A percentile compares a stretch with the other conserved stretches of the same genome.
Conservation (phyloP, 2,888 invertebrate genomes). For the Meiosimyza platycephala region DNA sequence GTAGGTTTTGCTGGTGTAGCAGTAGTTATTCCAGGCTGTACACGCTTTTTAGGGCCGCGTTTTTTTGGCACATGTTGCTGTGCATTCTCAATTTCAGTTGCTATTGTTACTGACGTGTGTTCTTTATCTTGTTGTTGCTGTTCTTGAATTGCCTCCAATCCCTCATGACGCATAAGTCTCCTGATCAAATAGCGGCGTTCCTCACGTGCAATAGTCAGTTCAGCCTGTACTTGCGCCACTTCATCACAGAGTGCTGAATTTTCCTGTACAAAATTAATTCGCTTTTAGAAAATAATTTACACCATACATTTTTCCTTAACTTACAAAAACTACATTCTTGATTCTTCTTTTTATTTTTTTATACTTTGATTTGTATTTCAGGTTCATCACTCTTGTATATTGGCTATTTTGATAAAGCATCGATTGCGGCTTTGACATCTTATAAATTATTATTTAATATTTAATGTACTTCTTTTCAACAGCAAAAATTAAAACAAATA, state of each 20-base stretch:
- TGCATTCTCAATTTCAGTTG: not conserved
- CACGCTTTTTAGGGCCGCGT: conserved; percentile 57
- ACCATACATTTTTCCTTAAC: conserved; percentile 25
- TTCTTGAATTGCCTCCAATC: conserved; percentile 46
- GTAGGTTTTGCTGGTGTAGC: conserved; percentile 54
- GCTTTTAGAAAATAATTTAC: not conserved
- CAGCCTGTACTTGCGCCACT: conserved; percentile 85
- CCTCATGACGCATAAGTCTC: conserved; percentile 79
- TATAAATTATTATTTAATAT: not conserved
- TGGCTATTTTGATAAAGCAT: conserved; percentile 52
- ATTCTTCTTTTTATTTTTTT: conserved; percentile 51
- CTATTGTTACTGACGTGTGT: conserved; percentile 3
- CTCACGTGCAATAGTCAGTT: conserved; percentile 82
- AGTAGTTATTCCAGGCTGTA: conserved; percentile 36
- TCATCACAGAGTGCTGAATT: conserved; percentile 90
- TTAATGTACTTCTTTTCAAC: not conserved
- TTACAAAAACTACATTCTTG: conserved; percentile 53
- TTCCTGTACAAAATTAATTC: conserved; percentile 73
- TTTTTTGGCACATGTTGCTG: conserved; percentile 49
- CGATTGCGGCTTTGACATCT: conserved; percentile 40
- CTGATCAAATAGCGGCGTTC: conserved; percentile 84
- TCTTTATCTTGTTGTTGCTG: conserved; percentile 38
- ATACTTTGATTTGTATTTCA: conserved; percentile 55
- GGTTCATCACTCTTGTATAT: conserved; percentile 53
- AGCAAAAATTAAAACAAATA: too few species aligned